Conservation (phyloP, 2,797 vertebrate genomes). For the Bothrops alternatus region DNA sequence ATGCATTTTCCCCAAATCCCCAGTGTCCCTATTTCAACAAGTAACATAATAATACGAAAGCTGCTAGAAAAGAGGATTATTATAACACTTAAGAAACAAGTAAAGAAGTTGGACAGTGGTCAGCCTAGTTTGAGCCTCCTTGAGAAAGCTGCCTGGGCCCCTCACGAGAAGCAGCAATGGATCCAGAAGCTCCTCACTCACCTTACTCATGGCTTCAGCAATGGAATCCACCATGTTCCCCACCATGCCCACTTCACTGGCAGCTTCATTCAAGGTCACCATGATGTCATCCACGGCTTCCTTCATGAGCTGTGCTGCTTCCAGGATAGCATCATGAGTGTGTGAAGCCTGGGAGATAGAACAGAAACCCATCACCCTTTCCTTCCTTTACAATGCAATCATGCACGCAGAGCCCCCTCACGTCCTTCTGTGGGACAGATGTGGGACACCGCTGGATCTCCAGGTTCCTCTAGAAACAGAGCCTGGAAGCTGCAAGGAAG, state of each 20-base stretch:
- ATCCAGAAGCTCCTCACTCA: constrained; percentile 37
- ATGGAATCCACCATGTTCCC: constrained; percentile 97
- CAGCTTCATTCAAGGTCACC: constrained; percentile 95
- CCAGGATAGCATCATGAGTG: constrained; percentile 92
- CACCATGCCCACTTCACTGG: constrained; percentile 95
- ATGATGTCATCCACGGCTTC: constrained; percentile 98
- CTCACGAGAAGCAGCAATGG: no score
- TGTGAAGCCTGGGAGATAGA: constrained; percentile 81
- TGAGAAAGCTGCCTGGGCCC: neutral
- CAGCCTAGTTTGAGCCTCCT: neutral
- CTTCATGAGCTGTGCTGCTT: constrained; percentile 94
- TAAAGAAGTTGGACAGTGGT: neutral
- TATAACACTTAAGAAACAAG: neutral
- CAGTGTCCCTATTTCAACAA: neutral
- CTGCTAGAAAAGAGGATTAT: neutral
- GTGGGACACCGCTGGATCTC: neutral
- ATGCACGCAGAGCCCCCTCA: neutral
- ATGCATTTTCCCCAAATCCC: neutral
- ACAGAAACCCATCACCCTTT: neutral
- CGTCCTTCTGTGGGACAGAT: neutral
- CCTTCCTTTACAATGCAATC: neutral
- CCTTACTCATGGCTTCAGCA: constrained; percentile 91
- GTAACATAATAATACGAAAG: neutral
- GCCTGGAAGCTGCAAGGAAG: neutral
- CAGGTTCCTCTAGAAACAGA: neutral